Evolutionary conservation across 2,888 invertebrate species (phyloP).

Genomic region (Rhamphomyia laevipes): DNA sequence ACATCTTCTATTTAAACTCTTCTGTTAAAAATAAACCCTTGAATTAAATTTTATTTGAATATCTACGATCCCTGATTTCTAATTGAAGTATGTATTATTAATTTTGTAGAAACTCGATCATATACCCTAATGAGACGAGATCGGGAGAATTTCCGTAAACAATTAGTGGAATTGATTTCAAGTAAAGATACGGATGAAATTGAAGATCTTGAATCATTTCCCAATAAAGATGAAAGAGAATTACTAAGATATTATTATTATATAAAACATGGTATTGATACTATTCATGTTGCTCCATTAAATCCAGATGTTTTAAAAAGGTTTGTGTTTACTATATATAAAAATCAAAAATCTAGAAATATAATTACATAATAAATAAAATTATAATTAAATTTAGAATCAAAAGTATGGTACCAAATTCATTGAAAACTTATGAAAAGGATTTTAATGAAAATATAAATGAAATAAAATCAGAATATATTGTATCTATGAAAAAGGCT

Average conservation of each 20-base stretch:
- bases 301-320: slow-evolving; percentile 57
- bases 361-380: no score
- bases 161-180: slow-evolving; percentile 62
- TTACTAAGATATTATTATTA: slow-evolving; percentile 79
- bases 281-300: slow-evolving; percentile 76
- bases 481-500: slow-evolving; percentile 79
- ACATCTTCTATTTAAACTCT: no score
- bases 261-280: slow-evolving; percentile 80
- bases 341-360: neutral
- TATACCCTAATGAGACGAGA: slow-evolving; percentile 59
- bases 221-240: slow-evolving; percentile 53
- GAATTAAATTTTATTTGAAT: no score
- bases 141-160: slow-evolving; percentile 70
- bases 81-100: no score
- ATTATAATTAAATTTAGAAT: slow-evolving; percentile 38
- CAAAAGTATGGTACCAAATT: slow-evolving; percentile 48
- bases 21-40: no score
- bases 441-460: slow-evolving; percentile 50
- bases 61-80: no score
- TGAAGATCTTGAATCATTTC: slow-evolving; percentile 34
- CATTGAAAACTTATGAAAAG: slow-evolving; percentile 49
- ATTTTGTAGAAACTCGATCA: slow-evolving; percentile 44
- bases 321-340: slow-evolving; percentile 37
- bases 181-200: slow-evolving; percentile 39
- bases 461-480: slow-evolving; percentile 77